Base-by-base conservation (phyloP, 2,888 invertebrate genomes). In the Hypomecis atomaria region DNA sequence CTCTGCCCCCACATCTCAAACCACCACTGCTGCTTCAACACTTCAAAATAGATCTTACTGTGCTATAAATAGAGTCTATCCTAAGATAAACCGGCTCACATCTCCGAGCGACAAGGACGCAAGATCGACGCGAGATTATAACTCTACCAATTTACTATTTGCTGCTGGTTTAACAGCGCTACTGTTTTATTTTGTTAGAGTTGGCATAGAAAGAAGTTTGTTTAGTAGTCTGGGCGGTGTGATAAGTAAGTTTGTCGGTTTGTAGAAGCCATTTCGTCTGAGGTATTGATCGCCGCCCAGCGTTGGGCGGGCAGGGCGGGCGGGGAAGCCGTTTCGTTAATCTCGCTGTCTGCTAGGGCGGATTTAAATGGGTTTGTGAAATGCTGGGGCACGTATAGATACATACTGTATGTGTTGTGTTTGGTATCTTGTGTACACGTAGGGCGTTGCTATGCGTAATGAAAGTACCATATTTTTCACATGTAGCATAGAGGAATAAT, bases 291-390 rank as follows among this genome's bases (percentile, higher is more conserved):
- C 65, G 65, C 50, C 52, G 62, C 62, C 56, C 62, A 50, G 69
- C 68, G 72, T 65, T 59, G 33, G 72, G 71, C 55, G 67, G 70
- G 74, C 71, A 85, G 60, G 64, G 64, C 60, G 65, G 65, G 56
- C 64, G 64, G 59, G 45, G 65, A 65, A 65, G 62, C 62, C 58
- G 60, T 63, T 67, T 61, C 37, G 65, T 60, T 90, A 90, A 90
- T 90, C 90, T 91, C 86, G 52, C 53, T 65, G 65, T 65, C 60
- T 65, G 65, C 60, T 57, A 11, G 64, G 58, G 64, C 64, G 65
- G 65, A 61, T 65, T 65, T 61, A 48, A 65, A 65, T 65, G 60
- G 64, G 40, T 40, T 54, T 62, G 85, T 77, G 78, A 79, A 81
- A 78, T 75, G 77, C 78, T 76, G 74, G 61, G 43, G 49, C 40